Evolutionary conservation across 1,140 invertebrate genomes (phyloP).

Genomic region (Belonocnema kinseyi): DNA sequence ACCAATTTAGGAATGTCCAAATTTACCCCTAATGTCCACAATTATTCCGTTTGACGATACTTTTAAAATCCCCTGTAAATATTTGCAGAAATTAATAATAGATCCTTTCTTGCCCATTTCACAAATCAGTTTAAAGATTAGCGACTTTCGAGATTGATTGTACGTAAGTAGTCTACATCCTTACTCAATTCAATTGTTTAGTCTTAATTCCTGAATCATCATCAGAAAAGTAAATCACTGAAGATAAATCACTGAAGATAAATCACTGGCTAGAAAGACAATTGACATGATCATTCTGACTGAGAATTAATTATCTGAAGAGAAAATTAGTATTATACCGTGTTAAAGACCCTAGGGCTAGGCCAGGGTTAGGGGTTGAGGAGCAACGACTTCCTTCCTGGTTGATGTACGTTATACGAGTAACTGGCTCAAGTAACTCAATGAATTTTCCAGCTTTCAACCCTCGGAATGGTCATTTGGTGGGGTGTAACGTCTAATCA

Average conservation of each 20-base stretch:
- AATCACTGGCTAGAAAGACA: neutral
- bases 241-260: neutral
- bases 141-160: too few relatives aligned
- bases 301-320: slow-evolving; percentile 58
- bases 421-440: slow-evolving; percentile 68
- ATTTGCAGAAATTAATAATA: too few relatives aligned
- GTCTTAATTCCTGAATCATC: too few relatives aligned
- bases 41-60: too few relatives aligned
- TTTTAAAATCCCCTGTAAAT: too few relatives aligned
- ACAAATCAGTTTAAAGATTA: too few relatives aligned
- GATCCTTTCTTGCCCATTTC: too few relatives aligned
- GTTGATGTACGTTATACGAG: slow-evolving; percentile 69
- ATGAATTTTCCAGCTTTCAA: slow-evolving; percentile 71
- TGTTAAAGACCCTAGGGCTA: slow-evolving; percentile 47
- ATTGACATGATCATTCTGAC: neutral
- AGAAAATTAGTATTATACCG: slow-evolving; percentile 54
- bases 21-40: too few relatives aligned
- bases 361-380: slow-evolving; percentile 42
- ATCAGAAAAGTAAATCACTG: too few relatives aligned
- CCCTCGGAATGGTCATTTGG: slow-evolving; percentile 57
- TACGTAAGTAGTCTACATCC: too few relatives aligned
- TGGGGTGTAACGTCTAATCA: slow-evolving; percentile 69
- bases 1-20: too few relatives aligned
- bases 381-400: slow-evolving; percentile 62
- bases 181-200: too few relatives aligned